phyloP scores from a whole-genome alignment of 2,888 invertebrate genomes.

The Rhaphigaster nebulosa region DNA sequence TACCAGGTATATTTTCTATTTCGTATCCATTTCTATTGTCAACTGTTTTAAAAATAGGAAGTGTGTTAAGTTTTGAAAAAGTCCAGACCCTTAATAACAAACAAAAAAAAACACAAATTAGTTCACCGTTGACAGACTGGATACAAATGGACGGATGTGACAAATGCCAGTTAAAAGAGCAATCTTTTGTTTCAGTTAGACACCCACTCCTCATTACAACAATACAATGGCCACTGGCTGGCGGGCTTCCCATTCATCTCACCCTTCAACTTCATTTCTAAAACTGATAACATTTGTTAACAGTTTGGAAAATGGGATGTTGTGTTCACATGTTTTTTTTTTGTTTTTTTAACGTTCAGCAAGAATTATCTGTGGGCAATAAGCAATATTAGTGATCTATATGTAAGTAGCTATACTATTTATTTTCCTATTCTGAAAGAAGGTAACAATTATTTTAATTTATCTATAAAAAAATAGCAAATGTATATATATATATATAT shows the following conservation, averaged over 20 bases:
- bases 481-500: too few species aligned
- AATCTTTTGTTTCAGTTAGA: not conserved
- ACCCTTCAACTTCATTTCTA: not conserved
- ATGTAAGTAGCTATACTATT: too few species aligned
- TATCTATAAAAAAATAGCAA: too few species aligned
- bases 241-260: not conserved
- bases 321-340: not conserved
- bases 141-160: conserved; percentile 11
- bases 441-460: too few species aligned
- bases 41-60: not conserved
- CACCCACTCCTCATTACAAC: not conserved
- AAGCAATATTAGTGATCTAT: too few species aligned
- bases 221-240: not conserved
- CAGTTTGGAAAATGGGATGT: not conserved
- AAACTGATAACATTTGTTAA: not conserved
- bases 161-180: not conserved
- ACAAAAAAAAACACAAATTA: not conserved
- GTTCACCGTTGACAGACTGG: not conserved
- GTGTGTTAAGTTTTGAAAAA: not conserved
- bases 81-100: not conserved
- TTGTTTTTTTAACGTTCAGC: too few species aligned
- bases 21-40: not conserved
- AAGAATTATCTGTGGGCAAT: not conserved
- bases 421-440: too few species aligned
- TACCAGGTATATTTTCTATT: too few species aligned